Evolutionary conservation across 2,113 vertebrate species (phyloP), one percentile per base, ranked within the genome.

Genomic region (Pituophis catenifer): DNA sequence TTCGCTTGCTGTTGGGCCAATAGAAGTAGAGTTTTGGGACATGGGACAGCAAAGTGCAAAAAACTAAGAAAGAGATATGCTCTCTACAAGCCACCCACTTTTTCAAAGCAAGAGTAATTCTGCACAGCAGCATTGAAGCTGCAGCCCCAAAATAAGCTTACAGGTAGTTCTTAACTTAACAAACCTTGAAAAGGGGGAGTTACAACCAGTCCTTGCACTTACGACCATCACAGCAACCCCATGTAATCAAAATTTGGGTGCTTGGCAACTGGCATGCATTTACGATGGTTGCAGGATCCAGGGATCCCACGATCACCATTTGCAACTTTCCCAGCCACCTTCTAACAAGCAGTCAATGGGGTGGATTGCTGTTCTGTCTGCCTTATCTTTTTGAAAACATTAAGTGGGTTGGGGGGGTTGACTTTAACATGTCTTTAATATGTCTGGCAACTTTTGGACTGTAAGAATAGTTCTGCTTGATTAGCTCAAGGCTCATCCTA

Each of bases 1-100:
- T 89, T 23, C 91, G 8, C 29, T 53, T 86, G 54, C 48, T 89
- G n/a, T 95, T 94, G 92, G 54, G n/a, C 95, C 23, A 44, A 62
- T 62, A 23, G 10, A 94, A 96, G 94, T 93, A 58, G 94, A 93
- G 26, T n/a, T 13, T n/a, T 17, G 52, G 21, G 50, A 59, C 33
- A 5, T 91, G 26, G 54, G 93, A 87, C n/a, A 87, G 38, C 92
- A 88, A 91, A 85, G 0, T 1, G 2, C 19, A 12, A 75, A 19
- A 1, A 93, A 75, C 12, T 23, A 65, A 33, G 8, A 24, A 48
- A 6, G 55, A 50, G 24, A n/a, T 23, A 0, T 13, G 5, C 33
- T 17, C 15, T 33, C 65, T 6, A 33, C n/a, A 70, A n/a, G 5
- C 65, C 29, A 15, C 12, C 5, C 29, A 6, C 5, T 70, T 15